phyloP scores from a whole-genome alignment of 2,888 invertebrate genomes.

The Cephus pygmeus region DNA sequence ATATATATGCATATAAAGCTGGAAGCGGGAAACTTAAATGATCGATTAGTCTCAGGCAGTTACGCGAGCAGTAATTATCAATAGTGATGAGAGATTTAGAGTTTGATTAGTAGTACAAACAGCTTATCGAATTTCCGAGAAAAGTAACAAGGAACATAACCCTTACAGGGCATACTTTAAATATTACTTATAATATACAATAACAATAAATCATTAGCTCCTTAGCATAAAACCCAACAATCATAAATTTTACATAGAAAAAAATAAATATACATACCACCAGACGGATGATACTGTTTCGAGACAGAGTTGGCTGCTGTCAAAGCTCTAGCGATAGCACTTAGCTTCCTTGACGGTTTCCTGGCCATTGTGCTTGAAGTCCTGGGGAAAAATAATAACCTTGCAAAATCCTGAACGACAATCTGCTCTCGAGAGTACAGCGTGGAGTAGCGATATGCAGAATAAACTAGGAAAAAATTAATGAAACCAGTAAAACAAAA shows the following conservation, averaged over 20 bases:
- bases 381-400: not conserved
- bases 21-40: not conserved
- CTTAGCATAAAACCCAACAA: not conserved
- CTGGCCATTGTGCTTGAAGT: constrained; percentile 4
- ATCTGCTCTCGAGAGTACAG: not conserved
- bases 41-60: not conserved
- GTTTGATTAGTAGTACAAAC: not conserved
- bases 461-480: not conserved
- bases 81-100: not conserved
- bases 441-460: not conserved
- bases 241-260: not conserved
- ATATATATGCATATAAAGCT: not conserved
- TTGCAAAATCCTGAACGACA: not conserved
- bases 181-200: no score
- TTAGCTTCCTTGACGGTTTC: constrained; percentile 22
- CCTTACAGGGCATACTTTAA: no score
- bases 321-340: constrained; percentile 23
- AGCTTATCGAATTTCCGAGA: not conserved
- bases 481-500: not conserved
- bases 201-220: not conserved
- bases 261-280: not conserved
- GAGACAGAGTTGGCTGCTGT: constrained; percentile 21
- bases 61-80: not conserved
- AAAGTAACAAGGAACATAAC: no score
- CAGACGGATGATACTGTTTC: constrained; percentile 22